A percentile compares a stretch with the other conserved stretches of the same genome.
These are phyloP conservation scores for Tetrapedia diversipes DNA, from an alignment of 2,888 invertebrate species.

Conservation along the genomic window DNA sequence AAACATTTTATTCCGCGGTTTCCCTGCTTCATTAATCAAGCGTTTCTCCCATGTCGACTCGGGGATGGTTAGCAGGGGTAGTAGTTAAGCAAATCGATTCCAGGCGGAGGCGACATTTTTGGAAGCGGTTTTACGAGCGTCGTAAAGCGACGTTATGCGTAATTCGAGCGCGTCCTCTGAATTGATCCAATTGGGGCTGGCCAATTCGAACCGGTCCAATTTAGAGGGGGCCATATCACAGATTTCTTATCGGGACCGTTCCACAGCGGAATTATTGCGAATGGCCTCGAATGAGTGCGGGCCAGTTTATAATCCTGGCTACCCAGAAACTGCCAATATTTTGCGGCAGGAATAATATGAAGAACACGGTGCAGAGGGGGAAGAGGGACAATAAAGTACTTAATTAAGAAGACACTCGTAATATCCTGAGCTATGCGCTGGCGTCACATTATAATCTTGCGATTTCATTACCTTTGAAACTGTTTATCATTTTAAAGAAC, in stretches of 20 bases:
- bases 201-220: conserved; percentile 53
- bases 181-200: conserved; percentile 55
- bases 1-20: not conserved
- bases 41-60: not conserved
- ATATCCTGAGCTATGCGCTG: no score
- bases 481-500: no score
- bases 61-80: not conserved
- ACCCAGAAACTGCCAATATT: conserved; percentile 4
- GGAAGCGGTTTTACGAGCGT: conserved; percentile 47
- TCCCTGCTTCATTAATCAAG: not conserved
- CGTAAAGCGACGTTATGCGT: conserved; percentile 58
- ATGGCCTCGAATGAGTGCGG: conserved; percentile 28
- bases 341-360: not conserved
- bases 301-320: conserved; percentile 35
- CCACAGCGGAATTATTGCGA: conserved; percentile 47
- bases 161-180: conserved; percentile 49
- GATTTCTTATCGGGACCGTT: conserved; percentile 55
- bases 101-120: conserved; percentile 42
- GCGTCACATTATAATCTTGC: no score
- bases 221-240: conserved; percentile 38
- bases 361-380: not conserved
- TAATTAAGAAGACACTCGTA: no score
- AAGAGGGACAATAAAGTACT: not conserved
- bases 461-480: no score
- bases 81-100: conserved; percentile 46